Percentiles rank a stretch among this genome's conserved stretches.
These are phyloP conservation scores for Oryzias woworae DNA, from an alignment of 2,113 vertebrate genomes.

Conservation along the genomic window DNA sequence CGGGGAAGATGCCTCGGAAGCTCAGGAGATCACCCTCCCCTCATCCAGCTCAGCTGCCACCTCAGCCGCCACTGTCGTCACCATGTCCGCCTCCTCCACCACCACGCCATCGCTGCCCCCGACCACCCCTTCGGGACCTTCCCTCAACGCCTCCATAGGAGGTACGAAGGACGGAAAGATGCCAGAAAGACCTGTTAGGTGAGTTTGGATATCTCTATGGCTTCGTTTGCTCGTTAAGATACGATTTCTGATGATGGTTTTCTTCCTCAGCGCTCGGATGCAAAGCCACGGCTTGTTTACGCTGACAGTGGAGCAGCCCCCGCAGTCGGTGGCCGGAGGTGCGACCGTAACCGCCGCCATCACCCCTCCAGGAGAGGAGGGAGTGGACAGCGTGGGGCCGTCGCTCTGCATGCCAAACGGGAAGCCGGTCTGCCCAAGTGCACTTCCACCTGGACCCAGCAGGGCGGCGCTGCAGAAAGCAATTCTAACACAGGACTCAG, in stretches of 20 bases:
- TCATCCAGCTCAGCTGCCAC: constrained; percentile 72
- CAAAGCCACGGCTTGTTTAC: constrained; percentile 80
- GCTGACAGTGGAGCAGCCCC: constrained; percentile 58
- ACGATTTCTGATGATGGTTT: background rate
- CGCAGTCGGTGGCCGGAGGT: constrained; percentile 44
- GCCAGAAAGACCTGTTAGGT: constrained; percentile 75
- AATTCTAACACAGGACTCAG: constrained; percentile 84
- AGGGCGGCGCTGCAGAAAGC: constrained; percentile 87
- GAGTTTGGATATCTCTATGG: background rate
- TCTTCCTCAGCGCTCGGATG: constrained; percentile 80
- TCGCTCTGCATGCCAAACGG: constrained; percentile 84
- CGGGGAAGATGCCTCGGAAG: constrained; percentile 89
- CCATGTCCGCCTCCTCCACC: constrained; percentile 79
- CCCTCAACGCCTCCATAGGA: constrained; percentile 57
- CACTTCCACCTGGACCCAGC: constrained; percentile 82
- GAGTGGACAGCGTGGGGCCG: constrained; percentile 86
- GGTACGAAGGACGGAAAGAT: constrained; percentile 66
- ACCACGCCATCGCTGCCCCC: constrained; percentile 66
- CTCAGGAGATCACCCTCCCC: constrained; percentile 87
- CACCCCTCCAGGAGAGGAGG: constrained; percentile 73
- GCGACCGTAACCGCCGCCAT: constrained; percentile 34
- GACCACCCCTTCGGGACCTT: constrained; percentile 38
- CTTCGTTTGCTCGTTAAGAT: background rate
- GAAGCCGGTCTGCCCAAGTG: constrained; percentile 81
- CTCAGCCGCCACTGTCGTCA: constrained; percentile 76